phyloP scores from a whole-genome alignment of 2,113 vertebrate species.

The Balaeniceps rex region DNA sequence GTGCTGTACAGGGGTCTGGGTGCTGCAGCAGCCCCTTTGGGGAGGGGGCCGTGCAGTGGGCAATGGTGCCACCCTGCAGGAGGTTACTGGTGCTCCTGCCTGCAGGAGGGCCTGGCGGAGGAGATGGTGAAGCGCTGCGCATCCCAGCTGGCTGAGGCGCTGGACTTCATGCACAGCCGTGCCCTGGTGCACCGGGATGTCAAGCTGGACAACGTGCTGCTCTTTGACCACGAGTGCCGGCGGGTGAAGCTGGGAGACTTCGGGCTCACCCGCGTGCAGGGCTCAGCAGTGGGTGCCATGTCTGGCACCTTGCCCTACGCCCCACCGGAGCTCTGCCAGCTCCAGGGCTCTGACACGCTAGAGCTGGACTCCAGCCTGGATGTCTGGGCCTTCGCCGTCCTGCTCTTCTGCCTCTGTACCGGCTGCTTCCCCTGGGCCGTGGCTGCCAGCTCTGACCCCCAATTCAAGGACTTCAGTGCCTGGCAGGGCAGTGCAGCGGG shows the following conservation, averaged over 20 bases:
- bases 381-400: conserved; percentile 87
- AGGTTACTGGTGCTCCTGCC: background rate
- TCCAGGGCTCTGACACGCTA: conserved; percentile 49
- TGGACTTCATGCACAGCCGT: conserved; percentile 85
- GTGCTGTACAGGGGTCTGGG: background rate
- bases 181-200: conserved; percentile 91
- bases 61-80: background rate
- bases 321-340: conserved; percentile 81
- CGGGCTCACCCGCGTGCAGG: conserved; percentile 77
- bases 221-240: conserved; percentile 82
- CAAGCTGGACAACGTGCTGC: conserved; percentile 91
- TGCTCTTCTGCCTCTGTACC: conserved; percentile 83
- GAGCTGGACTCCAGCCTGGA: conserved; percentile 83
- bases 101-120: conserved; percentile 74
- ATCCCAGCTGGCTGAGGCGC: conserved; percentile 82
- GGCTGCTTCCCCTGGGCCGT: conserved; percentile 88
- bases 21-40: background rate
- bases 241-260: conserved; percentile 90
- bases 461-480: conserved; percentile 74
- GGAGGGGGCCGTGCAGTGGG: background rate
- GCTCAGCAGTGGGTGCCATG: conserved; percentile 72
- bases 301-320: conserved; percentile 83
- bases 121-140: conserved; percentile 79
- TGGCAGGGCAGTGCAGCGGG: conserved; percentile 76
- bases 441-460: conserved; percentile 74